A percentile compares a stretch with the other conserved stretches of the same genome.
phyloP scores from a whole-genome alignment of 2,888 invertebrate species.

The Scaptomyza caliginosa region DNA sequence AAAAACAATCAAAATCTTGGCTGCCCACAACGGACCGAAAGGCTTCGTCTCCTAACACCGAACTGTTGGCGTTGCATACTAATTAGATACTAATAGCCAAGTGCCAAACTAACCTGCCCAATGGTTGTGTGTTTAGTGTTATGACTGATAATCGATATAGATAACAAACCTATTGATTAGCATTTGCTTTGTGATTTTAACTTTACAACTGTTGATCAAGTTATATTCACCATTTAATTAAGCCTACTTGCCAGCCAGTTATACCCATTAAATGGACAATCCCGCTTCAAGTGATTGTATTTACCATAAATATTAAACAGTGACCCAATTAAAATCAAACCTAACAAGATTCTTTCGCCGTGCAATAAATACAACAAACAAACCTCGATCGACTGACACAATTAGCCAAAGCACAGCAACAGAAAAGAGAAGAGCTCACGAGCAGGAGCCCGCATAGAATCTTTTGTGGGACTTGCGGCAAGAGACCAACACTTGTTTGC shows the following conservation, averaged over 20 bases:
- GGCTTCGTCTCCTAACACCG: background rate
- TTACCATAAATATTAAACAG: constrained; percentile 5
- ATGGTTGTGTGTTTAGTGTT: background rate
- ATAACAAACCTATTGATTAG: background rate
- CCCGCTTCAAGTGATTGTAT: background rate
- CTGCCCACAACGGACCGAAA: constrained; percentile 13
- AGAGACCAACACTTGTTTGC: constrained; percentile 43
- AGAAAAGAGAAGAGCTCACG: background rate
- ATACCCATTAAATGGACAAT: background rate
- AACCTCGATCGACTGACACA: constrained; percentile 43
- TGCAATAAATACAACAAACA: constrained; percentile 31
- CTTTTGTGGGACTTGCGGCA: constrained; percentile 17
- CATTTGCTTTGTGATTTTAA: background rate
- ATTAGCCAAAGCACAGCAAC: constrained; percentile 17
- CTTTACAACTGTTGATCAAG: background rate
- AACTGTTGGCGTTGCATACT: constrained; percentile 1
- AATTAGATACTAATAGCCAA: background rate
- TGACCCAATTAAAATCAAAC: constrained; percentile 38
- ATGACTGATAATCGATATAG: background rate
- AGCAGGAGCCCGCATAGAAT: constrained; percentile 25
- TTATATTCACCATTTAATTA: background rate
- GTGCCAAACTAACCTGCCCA: background rate
- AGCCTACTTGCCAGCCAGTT: background rate
- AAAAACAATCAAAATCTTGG: constrained; percentile 56
- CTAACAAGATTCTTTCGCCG: constrained; percentile 16